Base-by-base conservation (phyloP, 1,140 invertebrate genomes). In the Drosophila parabipectinata region DNA sequence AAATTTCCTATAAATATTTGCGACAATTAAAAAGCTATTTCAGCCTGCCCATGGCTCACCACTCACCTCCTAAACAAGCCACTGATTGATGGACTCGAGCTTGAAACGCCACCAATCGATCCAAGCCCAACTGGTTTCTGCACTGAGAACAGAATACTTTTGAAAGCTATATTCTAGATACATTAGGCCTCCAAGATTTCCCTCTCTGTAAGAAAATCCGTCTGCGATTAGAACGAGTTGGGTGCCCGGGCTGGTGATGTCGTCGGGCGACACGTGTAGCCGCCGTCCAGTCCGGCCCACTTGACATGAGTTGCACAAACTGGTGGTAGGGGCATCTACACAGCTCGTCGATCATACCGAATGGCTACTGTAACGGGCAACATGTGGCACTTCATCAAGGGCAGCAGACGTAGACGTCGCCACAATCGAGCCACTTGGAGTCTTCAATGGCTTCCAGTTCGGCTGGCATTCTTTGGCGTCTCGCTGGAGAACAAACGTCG, bases 1-100 rank as follows among this genome's bases (percentile, higher is more conserved):
- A 75, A 75, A 53, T 64, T 34, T 62, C 34, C 39, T 66, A 54
- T 74, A 75, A 75, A 75, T 75, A 75, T 75, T 75, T 75, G 72
- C 60, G 60, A 75, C 53, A 75, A 74, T 75, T 66, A 75, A 66
- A 75, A 75, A 75, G 52, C 60, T 47, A 75, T 75, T 75, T 64
- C 50, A 51, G 47, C 52, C 52, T 28, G 63, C 45, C 63, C 63
- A 51, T 66, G 47, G 60, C 63, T 67, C 63, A 44, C 34, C 63
- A 52, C 34, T 67, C 63, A 53, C 47, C 63, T 67, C 48, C 72
- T n/a, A 75, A 75, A 75, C 60, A 34, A 66, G 72, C 72, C 72
- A 18, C 72, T 75, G 72, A 75, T 75, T 75, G 72, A 75, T 75
- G 50, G 72, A 75, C 72, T 75, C 53, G 60, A 32, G 72, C 61